Base-by-base conservation (phyloP, 2,797 vertebrate genomes). In the Gallinago solitaria region DNA sequence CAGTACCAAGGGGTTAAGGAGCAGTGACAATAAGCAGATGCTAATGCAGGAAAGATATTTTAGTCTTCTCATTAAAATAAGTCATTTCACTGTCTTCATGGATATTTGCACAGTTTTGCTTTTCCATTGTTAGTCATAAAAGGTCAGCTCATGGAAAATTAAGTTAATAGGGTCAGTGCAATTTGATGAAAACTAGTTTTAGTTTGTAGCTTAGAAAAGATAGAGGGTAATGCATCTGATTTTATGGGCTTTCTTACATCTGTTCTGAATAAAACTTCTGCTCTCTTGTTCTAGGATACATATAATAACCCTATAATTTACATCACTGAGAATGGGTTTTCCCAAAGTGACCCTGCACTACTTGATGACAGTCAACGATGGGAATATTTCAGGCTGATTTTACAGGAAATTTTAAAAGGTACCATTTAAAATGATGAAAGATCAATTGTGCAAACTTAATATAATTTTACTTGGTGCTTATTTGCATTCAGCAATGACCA, bases 311-410 rank as follows among this genome's bases (percentile, higher is more conserved):
- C 98, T 19, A 76, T 96, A 74, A 98, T 99, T 98, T 99, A 99
- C 98, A 98, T 99, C 91, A 99, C 98, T 6, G 98, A 99, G 98
- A 99, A 98, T 48, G 98, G 99, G 70, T 99, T 99, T 98, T 98
- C 98, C 89, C 98, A 98, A 97, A 95, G 93, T 91, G 98, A 98
- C 78, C 97, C 96, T 15, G 87, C 98, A 95, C 83, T 98, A 74
- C 96, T 98, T 53, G 98, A 99, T 93, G 98, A 99, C 93, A 87
- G 90, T 87, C 98, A 98, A 61, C 61, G 93, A 67, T 97, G 97
- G 77, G 89, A 97, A 67, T 98, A 98, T 98, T 99, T 99, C 97
- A 98, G 96, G 93, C 98, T 98, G 95, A 98, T 98, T 82, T 97
- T 99, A 96, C 92, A 96, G 91, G 98, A 99, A 97, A 97, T 99